phyloP scores from a whole-genome alignment of 2,797 vertebrate species.

The Hypotaenidia okinawae region DNA sequence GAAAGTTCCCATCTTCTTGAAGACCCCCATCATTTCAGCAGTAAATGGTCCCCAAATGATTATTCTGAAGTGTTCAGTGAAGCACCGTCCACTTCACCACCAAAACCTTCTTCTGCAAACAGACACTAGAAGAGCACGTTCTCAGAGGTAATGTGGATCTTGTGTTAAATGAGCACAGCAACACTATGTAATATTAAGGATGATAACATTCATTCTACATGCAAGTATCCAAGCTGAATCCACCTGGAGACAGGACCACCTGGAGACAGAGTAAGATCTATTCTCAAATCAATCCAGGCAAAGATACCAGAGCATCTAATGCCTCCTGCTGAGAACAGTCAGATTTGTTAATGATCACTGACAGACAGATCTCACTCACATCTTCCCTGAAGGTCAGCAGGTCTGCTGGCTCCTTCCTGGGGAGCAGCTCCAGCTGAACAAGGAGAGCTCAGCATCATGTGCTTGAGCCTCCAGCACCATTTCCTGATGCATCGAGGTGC shows the following conservation, averaged over 20 bases:
- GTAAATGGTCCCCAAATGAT: neutral
- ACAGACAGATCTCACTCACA: neutral
- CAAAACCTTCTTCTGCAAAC: neutral
- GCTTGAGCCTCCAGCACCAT: neutral
- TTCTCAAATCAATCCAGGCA: neutral
- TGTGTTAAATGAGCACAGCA: neutral
- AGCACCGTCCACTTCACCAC: neutral
- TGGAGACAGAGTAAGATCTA: too few relatives aligned
- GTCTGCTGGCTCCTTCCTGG: neutral
- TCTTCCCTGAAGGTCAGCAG: neutral
- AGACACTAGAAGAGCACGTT: neutral
- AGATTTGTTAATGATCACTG: neutral
- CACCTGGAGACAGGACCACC: too few relatives aligned
- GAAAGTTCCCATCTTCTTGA: neutral
- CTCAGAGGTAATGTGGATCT: neutral
- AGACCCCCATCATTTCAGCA: neutral
- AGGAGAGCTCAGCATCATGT: neutral
- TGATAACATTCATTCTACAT: neutral
- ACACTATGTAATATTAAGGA: neutral
- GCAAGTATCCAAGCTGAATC: neutral
- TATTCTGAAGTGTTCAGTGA: neutral
- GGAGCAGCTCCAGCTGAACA: neutral
- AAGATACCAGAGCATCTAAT: neutral
- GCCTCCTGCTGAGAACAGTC: neutral
- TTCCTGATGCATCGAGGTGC: neutral